These are phyloP conservation scores for Pedicia rivosa DNA, from an alignment of 2,888 invertebrate species.

Conservation along the genomic window DNA sequence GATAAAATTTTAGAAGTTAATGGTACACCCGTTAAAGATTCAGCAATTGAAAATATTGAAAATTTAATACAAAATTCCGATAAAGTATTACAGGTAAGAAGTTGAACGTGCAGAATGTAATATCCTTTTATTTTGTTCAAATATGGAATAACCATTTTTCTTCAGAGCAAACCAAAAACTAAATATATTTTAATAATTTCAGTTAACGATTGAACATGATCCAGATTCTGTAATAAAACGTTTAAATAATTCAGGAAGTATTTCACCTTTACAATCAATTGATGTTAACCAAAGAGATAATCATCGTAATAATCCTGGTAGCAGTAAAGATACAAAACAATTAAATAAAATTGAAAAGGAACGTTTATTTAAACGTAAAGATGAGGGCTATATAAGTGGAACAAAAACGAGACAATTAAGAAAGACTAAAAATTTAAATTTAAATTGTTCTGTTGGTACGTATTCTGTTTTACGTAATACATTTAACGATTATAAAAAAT, in stretches of 20 bases:
- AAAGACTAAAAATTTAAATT: conserved; percentile 34
- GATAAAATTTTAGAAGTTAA: conserved; percentile 87
- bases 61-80: conserved; percentile 54
- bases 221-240: conserved; percentile 53
- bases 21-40: conserved; percentile 70
- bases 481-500: neutral
- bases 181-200: neutral
- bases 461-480: neutral
- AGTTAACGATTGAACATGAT: conserved; percentile 75
- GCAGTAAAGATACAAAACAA: conserved; percentile 29
- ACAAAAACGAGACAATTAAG: conserved; percentile 45
- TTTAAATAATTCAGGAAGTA: conserved; percentile 34
- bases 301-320: conserved; percentile 18
- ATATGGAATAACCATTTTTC: no score
- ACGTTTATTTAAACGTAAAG: conserved; percentile 24
- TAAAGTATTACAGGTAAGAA: conserved; percentile 44
- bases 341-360: conserved; percentile 23
- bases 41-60: conserved; percentile 63
- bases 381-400: conserved; percentile 37
- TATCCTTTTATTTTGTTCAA: no score
- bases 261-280: conserved; percentile 27
- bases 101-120: no score
- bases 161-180: no score
- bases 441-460: conserved; percentile 13
- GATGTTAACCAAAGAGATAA: conserved; percentile 9